Evolutionary conservation across 2,113 vertebrate species (phyloP), one percentile per base, ranked within the genome.

Genomic region (Heteronetta atricapilla): DNA sequence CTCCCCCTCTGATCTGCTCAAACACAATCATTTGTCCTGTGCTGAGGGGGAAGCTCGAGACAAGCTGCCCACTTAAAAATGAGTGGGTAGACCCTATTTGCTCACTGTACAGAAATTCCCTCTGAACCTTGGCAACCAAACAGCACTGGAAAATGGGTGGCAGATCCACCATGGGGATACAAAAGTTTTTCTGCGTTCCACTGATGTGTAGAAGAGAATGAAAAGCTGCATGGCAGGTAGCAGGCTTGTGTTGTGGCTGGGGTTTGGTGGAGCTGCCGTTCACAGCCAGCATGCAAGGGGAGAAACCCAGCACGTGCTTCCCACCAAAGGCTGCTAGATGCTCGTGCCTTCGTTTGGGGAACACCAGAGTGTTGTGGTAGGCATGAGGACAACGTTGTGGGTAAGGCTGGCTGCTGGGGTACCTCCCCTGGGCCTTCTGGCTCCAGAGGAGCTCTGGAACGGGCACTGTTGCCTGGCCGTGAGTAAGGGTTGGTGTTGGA

Each of bases 321-420:
- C 29, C 25, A 40, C 20, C 22, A 31, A 25, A 26, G 48, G 18
- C 28, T 89, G 33, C 34, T 82, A 34, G 75, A 44, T 62, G 22
- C 22, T 69, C 29, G 5, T 2, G 10, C 34, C n/a, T 82, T 74
- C 33, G 3, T 14, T 90, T 70, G 42, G 31, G 56, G 7, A 36
- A n/a, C 5, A 12, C 31, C 5, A 12, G n/a, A 48, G 34, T 2
- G 13, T 4, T 8, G 25, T 20, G 42, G 31, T 17, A 28, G 48
- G 19, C 0, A 0, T 23, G 11, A 50, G 58, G 56, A 12, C 25
- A 2, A 0, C 5, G 28, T 14, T 21, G 53, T 8, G 34, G 28
- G 63, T 33, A 36, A 20, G n/a, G 34, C 33, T 31, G 13, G 34
- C 48, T 64, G 34, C 22, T 33, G 29, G 4, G 25, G 55, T 8